These are phyloP conservation scores for Odobenus rosmarus DNA, from an alignment of 2,113 vertebrate species.

Conservation along the genomic window DNA sequence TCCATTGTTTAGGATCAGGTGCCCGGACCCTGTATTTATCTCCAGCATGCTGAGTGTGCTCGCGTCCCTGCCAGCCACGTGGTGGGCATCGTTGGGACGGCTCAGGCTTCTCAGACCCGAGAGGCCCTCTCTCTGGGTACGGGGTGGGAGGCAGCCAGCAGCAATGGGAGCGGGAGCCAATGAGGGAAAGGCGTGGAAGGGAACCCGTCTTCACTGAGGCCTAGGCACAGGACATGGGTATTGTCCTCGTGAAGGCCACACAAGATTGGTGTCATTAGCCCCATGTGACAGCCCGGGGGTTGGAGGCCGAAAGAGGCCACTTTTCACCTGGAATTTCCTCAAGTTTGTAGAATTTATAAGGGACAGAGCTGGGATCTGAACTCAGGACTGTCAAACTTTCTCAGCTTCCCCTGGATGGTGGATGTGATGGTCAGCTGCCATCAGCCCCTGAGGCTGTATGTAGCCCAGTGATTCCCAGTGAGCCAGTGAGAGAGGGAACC, in stretches of 20 bases:
- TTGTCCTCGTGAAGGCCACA: neutral
- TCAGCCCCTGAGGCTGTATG: neutral
- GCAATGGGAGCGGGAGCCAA: neutral
- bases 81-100: neutral
- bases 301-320: neutral
- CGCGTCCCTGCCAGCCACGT: conserved; percentile 45
- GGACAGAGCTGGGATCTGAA: neutral
- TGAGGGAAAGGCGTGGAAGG: neutral
- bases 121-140: neutral
- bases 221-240: neutral
- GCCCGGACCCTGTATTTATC: conserved; percentile 67
- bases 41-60: neutral
- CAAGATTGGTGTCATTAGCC: too few relatives aligned
- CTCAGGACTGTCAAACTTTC: neutral
- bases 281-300: neutral
- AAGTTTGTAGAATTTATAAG: neutral
- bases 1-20: conserved; percentile 72
- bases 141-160: neutral
- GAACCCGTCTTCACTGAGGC: neutral
- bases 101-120: neutral
- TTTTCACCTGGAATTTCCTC: neutral
- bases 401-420: neutral
- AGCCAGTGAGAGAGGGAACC: neutral
- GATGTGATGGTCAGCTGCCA: rapidly evolving
- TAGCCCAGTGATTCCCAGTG: rapidly evolving